A percentile compares a stretch with the other conserved stretches of the same genome.
Evolutionary conservation across 2,113 vertebrate genomes (phyloP).

Genomic region (Callopanchax toddi): DNA sequence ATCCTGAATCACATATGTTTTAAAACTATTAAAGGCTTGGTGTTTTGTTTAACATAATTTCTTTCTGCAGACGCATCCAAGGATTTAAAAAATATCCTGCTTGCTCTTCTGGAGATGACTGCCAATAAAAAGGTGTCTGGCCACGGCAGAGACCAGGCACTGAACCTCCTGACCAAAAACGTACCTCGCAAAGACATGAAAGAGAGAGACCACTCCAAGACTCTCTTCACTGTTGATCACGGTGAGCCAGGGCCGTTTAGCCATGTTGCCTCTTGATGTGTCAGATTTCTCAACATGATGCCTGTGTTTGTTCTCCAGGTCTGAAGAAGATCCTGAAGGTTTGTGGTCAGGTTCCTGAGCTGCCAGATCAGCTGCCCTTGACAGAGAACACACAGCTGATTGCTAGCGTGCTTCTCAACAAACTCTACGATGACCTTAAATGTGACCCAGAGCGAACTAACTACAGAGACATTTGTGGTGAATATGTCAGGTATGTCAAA

Average conservation of each 20-base stretch:
- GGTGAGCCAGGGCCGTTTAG: slow-evolving; percentile 79
- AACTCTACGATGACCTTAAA: slow-evolving; percentile 90
- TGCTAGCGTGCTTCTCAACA: slow-evolving; percentile 91
- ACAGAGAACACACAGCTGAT: slow-evolving; percentile 94
- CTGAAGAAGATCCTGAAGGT: slow-evolving; percentile 96
- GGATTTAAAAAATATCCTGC: slow-evolving; percentile 88
- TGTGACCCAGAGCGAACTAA: slow-evolving; percentile 91
- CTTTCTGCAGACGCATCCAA: slow-evolving; percentile 85
- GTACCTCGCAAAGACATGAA: slow-evolving; percentile 87
- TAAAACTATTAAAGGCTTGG: too few species aligned
- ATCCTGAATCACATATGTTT: too few species aligned
- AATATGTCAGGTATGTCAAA: slow-evolving; percentile 88
- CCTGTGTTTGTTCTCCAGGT: slow-evolving; percentile 74
- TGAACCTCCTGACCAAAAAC: slow-evolving; percentile 93
- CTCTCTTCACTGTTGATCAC: slow-evolving; percentile 89
- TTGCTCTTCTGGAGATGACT: slow-evolving; percentile 90
- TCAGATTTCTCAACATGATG: not conserved
- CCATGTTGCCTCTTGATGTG: not conserved
- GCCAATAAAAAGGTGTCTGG: slow-evolving; percentile 90
- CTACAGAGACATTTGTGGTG: slow-evolving; percentile 89
- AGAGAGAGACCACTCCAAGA: slow-evolving; percentile 83
- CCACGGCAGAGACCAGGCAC: slow-evolving; percentile 91
- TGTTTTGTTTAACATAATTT: too few species aligned
- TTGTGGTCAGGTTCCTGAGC: slow-evolving; percentile 90
- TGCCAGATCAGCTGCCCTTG: slow-evolving; percentile 90